Percentiles rank a stretch among this genome's conserved stretches.
Conservation (phyloP, 1,140 invertebrate species). For the Hyles euphorbiae region DNA sequence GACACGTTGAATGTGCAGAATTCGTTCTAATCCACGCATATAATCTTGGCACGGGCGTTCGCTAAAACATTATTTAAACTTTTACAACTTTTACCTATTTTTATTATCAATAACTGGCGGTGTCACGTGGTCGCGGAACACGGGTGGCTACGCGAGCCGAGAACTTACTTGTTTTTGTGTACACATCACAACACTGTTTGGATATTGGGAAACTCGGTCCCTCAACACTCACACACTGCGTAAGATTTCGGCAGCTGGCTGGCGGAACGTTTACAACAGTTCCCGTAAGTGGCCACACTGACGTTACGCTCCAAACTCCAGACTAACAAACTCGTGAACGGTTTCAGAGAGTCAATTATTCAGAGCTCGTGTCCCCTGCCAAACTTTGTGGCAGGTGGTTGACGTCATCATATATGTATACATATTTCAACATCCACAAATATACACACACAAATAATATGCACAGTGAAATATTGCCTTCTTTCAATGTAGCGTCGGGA, state of each 20-base stretch:
- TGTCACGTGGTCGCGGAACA: too few species aligned
- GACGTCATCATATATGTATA: slow-evolving; percentile 56
- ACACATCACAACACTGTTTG: too few species aligned
- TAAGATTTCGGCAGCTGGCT: slow-evolving; percentile 7
- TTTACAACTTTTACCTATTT: slow-evolving; percentile 9
- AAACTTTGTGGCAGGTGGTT: slow-evolving; percentile 62
- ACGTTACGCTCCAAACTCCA: slow-evolving; percentile 52
- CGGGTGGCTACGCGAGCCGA: too few species aligned
- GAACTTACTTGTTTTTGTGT: too few species aligned
- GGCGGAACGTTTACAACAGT: slow-evolving; percentile 14
- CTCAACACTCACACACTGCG: not conserved
- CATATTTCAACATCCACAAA: slow-evolving; percentile 41
- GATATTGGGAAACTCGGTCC: too few species aligned
- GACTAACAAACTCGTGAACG: slow-evolving; percentile 62
- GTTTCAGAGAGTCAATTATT: slow-evolving; percentile 60
- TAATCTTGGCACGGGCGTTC: slow-evolving; percentile 1
- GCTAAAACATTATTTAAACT: slow-evolving; percentile 2
- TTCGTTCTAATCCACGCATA: not conserved
- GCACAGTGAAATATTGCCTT: slow-evolving; percentile 28
- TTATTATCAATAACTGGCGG: not conserved
- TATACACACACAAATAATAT: slow-evolving; percentile 30
- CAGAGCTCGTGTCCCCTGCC: slow-evolving; percentile 58
- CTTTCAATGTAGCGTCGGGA: slow-evolving; percentile 11
- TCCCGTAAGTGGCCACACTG: slow-evolving; percentile 22
- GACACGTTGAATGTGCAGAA: too few species aligned